Conservation (phyloP, 2,888 invertebrate species). For the Exocentrus adspersus region DNA sequence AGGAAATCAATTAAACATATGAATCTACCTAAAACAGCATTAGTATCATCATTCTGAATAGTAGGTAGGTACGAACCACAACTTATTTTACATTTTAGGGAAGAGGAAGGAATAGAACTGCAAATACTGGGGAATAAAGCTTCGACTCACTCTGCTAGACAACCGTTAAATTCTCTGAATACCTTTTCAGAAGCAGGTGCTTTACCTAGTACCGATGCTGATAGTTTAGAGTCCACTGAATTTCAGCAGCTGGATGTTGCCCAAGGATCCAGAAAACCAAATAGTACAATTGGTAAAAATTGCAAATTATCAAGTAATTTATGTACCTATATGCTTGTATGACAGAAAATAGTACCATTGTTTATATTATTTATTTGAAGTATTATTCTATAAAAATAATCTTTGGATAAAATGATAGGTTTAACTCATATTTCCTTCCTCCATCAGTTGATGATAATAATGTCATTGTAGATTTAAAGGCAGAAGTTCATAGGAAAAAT, state of each 20-base stretch:
- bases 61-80: too few species aligned
- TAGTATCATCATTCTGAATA: too few species aligned
- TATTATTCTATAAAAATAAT: too few species aligned
- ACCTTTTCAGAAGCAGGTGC: slow-evolving; percentile 50
- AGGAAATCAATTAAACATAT: too few species aligned
- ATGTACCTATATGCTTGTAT: too few species aligned
- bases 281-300: slow-evolving; percentile 58
- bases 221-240: slow-evolving; percentile 63
- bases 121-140: slow-evolving; percentile 70
- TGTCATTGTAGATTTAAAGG: slow-evolving; percentile 86
- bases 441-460: too few species aligned
- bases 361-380: too few species aligned
- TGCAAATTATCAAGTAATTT: too few species aligned
- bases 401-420: too few species aligned
- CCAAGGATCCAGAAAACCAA: slow-evolving; percentile 52
- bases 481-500: slow-evolving; percentile 92
- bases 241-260: slow-evolving; percentile 54
- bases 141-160: slow-evolving; percentile 28
- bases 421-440: too few species aligned
- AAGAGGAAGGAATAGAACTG: slow-evolving; percentile 86
- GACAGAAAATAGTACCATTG: too few species aligned
- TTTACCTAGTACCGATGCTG: slow-evolving; percentile 56
- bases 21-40: too few species aligned
- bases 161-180: slow-evolving; percentile 45
- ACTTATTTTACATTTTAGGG: slow-evolving; percentile 65